These are phyloP conservation scores for Alexandromys fortis DNA, from an alignment of 2,113 vertebrate genomes.

Conservation along the genomic window DNA sequence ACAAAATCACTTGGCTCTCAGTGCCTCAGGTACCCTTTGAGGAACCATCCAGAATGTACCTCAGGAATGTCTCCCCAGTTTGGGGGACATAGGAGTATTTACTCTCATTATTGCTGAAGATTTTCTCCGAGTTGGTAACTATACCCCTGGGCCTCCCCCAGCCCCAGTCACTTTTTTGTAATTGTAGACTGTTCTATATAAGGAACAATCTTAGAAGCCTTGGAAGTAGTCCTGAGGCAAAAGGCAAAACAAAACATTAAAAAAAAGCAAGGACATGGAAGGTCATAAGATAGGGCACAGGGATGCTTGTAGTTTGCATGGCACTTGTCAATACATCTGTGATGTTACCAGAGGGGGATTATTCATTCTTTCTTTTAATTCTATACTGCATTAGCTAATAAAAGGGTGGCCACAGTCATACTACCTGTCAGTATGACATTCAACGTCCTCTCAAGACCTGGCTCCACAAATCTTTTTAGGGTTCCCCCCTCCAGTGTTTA, in stretches of 20 bases:
- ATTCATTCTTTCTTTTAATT: not conserved
- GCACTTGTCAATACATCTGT: not conserved
- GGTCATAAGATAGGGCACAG: not conserved
- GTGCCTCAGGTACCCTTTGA: not conserved
- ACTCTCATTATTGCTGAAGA: not conserved
- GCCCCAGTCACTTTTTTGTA: not conserved
- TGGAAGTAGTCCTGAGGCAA: not conserved
- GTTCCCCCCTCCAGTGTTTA: not conserved
- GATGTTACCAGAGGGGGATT: not conserved
- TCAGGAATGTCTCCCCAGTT: conserved; percentile 1
- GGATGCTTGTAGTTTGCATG: not conserved
- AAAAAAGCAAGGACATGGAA: not conserved
- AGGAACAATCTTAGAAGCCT: not conserved
- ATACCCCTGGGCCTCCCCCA: not conserved
- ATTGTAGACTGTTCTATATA: not conserved
- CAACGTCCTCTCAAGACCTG: not conserved
- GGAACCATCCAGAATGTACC: not conserved
- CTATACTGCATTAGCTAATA: not conserved
- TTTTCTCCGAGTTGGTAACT: conserved; percentile 18
- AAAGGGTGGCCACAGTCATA: not conserved
- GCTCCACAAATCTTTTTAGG: not conserved
- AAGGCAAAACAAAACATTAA: not conserved
- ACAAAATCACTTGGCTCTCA: not conserved
- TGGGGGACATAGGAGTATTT: not conserved
- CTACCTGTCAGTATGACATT: not conserved